These are phyloP conservation scores for Melieria omissa DNA, from an alignment of 2,888 invertebrate genomes.

Conservation along the genomic window DNA sequence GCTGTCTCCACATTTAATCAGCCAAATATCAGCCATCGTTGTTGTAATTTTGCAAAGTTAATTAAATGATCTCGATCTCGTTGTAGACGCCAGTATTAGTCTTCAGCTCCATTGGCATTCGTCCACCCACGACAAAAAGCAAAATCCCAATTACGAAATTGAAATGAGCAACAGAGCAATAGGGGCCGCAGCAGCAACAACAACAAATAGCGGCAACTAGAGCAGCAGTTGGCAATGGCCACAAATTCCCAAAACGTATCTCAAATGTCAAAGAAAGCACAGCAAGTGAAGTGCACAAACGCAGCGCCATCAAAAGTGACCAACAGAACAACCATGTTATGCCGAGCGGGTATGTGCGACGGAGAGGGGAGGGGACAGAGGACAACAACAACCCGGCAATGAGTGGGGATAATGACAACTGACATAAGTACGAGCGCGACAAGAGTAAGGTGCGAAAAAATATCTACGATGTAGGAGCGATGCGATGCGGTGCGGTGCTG, in stretches of 20 bases:
- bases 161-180: conserved; percentile 53
- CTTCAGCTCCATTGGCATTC: background rate
- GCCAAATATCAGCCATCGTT: conserved; percentile 39
- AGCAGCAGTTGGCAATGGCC: conserved; percentile 24
- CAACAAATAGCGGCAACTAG: conserved; percentile 19
- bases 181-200: conserved; percentile 22
- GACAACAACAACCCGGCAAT: background rate
- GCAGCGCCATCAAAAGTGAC: background rate
- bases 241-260: conserved; percentile 53
- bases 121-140: too few relatives aligned
- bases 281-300: conserved; percentile 14
- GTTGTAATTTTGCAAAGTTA: conserved; percentile 57
- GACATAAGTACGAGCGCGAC: conserved; percentile 5
- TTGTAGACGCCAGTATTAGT: too few relatives aligned
- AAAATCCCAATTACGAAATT: conserved; percentile 63
- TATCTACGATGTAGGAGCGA: background rate
- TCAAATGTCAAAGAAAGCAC: conserved; percentile 56
- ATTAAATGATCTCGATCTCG: conserved; percentile 64
- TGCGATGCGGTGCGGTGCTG: background rate
- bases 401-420: background rate
- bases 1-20: conserved; percentile 50
- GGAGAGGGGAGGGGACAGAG: background rate
- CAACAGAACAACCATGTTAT: background rate
- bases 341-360: background rate
- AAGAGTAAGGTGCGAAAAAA: conserved; percentile 14